phyloP scores from a whole-genome alignment of 2,888 invertebrate genomes.

The Peribatodes rhomboidaria region DNA sequence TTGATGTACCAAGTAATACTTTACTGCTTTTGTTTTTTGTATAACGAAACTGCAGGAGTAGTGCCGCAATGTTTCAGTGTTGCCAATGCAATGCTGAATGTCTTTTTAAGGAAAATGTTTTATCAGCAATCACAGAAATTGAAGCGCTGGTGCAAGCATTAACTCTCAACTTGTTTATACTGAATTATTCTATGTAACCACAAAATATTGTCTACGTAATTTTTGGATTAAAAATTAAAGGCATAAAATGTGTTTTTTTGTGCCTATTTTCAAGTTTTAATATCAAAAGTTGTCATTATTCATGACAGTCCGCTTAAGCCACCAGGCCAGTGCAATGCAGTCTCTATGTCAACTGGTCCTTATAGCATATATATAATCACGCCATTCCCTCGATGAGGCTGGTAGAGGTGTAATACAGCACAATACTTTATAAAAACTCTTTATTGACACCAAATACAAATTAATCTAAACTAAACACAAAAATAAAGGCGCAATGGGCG shows the following conservation, averaged over 20 bases:
- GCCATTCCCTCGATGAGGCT: too few relatives aligned
- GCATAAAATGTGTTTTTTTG: slow-evolving; percentile 47
- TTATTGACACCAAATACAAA: too few relatives aligned
- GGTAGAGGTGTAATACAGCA: too few relatives aligned
- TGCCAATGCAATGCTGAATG: slow-evolving; percentile 63
- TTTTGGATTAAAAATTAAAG: slow-evolving; percentile 82
- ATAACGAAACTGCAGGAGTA: slow-evolving; percentile 66
- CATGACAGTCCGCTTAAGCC: too few relatives aligned
- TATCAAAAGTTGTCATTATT: background rate
- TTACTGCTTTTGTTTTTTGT: slow-evolving; percentile 71
- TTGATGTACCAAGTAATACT: slow-evolving; percentile 69
- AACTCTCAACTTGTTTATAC: slow-evolving; percentile 81
- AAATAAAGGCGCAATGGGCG: too few relatives aligned
- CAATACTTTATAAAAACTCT: too few relatives aligned
- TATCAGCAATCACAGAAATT: slow-evolving; percentile 68
- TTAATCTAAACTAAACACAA: too few relatives aligned
- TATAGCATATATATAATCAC: too few relatives aligned
- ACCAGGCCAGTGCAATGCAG: too few relatives aligned
- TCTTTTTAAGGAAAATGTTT: slow-evolving; percentile 73
- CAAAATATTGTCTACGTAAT: slow-evolving; percentile 84
- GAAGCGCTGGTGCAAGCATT: slow-evolving; percentile 75
- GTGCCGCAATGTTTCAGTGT: slow-evolving; percentile 61
- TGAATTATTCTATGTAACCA: slow-evolving; percentile 84
- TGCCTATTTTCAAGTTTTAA: background rate
- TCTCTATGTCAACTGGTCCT: too few relatives aligned